Evolutionary conservation across 2,797 vertebrate species (phyloP).

Genomic region (Euthynnus affinis): DNA sequence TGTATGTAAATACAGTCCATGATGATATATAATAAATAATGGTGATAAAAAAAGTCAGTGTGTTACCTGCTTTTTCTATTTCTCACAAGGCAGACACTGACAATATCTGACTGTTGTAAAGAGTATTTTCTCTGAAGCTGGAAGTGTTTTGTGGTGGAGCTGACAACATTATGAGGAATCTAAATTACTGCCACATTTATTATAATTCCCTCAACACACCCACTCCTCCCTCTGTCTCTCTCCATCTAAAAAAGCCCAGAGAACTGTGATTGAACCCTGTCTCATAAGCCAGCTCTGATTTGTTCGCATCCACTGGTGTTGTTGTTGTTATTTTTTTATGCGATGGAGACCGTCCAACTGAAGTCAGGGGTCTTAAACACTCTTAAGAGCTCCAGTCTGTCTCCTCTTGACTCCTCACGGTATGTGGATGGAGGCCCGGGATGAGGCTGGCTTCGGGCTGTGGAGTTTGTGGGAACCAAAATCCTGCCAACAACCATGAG

Average conservation of each 20-base stretch:
- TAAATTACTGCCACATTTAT: slow-evolving; percentile 77
- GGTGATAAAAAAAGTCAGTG: slow-evolving; percentile 5
- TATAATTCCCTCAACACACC: slow-evolving; percentile 50
- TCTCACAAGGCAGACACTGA: slow-evolving; percentile 28
- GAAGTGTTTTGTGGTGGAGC: slow-evolving; percentile 73
- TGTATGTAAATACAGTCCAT: not conserved
- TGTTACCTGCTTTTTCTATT: slow-evolving; percentile 4
- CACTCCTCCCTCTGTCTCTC: slow-evolving; percentile 24
- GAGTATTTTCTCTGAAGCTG: slow-evolving; percentile 50
- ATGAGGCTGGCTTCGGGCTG: slow-evolving; percentile 21
- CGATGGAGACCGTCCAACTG: slow-evolving; percentile 27
- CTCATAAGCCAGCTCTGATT: slow-evolving; percentile 44
- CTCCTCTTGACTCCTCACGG: slow-evolving; percentile 57
- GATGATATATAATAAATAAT: not conserved
- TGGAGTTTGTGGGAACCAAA: slow-evolving; percentile 58
- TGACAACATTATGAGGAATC: slow-evolving; percentile 77
- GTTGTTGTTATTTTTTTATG: slow-evolving; percentile 69
- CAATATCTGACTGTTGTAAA: slow-evolving; percentile 38
- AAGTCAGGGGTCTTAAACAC: slow-evolving; percentile 44
- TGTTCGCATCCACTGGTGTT: slow-evolving; percentile 56
- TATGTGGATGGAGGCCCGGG: slow-evolving; percentile 48
- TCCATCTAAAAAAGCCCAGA: slow-evolving; percentile 37
- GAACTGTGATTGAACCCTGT: slow-evolving; percentile 63
- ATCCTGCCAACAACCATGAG: slow-evolving; percentile 47
- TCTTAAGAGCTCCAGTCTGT: slow-evolving; percentile 59